Conservation (phyloP, 2,888 invertebrate species). For the Candidula unifasciata region DNA sequence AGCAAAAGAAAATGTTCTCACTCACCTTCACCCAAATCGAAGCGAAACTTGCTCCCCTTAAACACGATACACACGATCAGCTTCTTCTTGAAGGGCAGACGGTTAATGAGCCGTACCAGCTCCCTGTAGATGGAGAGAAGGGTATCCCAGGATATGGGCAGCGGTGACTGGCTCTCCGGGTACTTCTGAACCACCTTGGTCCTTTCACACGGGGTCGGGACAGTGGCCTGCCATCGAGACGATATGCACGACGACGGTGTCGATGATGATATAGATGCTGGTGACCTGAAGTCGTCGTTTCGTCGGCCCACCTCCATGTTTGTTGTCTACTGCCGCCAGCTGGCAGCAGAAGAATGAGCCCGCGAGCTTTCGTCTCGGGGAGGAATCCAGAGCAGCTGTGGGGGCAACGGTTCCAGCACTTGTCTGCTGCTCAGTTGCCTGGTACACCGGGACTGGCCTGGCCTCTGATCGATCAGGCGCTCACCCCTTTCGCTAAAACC, state of each 20-base stretch:
- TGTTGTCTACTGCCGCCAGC: constrained; percentile 36
- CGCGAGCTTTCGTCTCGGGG: constrained; percentile 24
- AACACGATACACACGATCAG: constrained; percentile 58
- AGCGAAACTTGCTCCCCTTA: constrained; percentile 57
- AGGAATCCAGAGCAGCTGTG: neutral
- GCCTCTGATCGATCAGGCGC: constrained; percentile 14
- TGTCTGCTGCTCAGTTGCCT: constrained; percentile 5
- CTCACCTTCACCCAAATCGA: constrained; percentile 63
- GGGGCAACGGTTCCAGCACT: constrained; percentile 23
- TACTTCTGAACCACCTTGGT: constrained; percentile 17
- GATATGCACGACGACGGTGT: neutral
- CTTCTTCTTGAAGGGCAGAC: constrained; percentile 57
- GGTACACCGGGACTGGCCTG: neutral
- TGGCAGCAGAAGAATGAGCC: constrained; percentile 30
- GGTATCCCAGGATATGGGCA: constrained; percentile 56
- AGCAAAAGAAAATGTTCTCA: constrained; percentile 12
- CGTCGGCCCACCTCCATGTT: constrained; percentile 44
- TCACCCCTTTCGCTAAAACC: neutral
- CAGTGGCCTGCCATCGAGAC: constrained; percentile 34
- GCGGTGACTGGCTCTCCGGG: constrained; percentile 46
- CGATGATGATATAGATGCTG: neutral
- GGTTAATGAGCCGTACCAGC: constrained; percentile 54
- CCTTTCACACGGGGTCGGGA: constrained; percentile 41
- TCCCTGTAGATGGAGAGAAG: constrained; percentile 55
- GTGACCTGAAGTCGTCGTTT: neutral